Evolutionary conservation across 1,140 invertebrate genomes (phyloP), one percentile per base, ranked within the genome.

Genomic region (Drosophila jambulina): DNA sequence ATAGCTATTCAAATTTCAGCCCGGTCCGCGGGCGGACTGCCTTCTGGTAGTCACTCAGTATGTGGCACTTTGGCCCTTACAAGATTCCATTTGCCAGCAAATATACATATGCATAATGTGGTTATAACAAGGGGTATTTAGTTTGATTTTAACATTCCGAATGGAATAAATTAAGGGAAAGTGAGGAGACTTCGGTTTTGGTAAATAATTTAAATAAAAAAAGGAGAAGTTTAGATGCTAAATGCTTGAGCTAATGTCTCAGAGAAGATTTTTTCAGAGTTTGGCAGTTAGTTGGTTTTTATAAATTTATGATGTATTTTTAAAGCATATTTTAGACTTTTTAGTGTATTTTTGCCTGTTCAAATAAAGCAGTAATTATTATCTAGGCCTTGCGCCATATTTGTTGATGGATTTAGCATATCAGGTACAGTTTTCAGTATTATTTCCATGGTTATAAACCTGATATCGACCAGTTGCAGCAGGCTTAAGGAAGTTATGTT

Each of bases 1-100:
- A 87, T 84, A 84, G 82, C 54, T 80, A 87, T 87, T 88, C 80
- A 90, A 90, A 87, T 88, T 40, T 48, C 19, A 64, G 53, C 12
- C 51, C 49, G 38, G 27, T 17, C 21, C 36, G n/a, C 12, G 25
- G 32, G 27, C 57, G 13, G 32, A 32, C 32, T 34, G 1, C 29
- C 10, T 32, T 32, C 32, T 34, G 32, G 32, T 34, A 34, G 32
- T 34, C 32, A 34, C 32, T 34, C 32, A 34, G 32, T 34, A 10
- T 4, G 51, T 21, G 34, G 64, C 25, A 32, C 53, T 54, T 67
- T 67, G 57, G 27, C 72, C 61, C 63, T 76, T 59, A 77, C 59
- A 63, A 75, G 51, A 40, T 53, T 53, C 51, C 69, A 29, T 34
- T 34, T 40, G 29, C 27, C 25, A 36, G 36, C 46, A 48, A 68